These are phyloP conservation scores for Drosophila setifemur DNA, from an alignment of 1,140 invertebrate species.

Conservation along the genomic window DNA sequence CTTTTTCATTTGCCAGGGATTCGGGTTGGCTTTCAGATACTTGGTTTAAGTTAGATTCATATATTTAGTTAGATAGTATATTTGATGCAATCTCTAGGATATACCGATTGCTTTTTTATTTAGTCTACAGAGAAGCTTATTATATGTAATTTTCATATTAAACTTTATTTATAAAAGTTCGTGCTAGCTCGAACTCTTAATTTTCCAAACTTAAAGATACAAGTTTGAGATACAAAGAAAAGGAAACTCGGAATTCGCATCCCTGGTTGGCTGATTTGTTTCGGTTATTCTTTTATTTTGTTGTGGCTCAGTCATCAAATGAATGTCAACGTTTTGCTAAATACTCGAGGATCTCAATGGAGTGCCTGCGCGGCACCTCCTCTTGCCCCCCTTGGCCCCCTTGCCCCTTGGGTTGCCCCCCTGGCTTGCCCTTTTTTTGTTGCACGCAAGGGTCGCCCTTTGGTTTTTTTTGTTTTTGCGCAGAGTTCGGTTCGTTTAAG, in stretches of 20 bases:
- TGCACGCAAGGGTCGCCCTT: conserved; percentile 45
- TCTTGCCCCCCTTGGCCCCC: background rate
- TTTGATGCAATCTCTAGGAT: no score
- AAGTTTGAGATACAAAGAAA: no score
- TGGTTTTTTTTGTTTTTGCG: background rate
- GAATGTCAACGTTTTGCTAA: conserved; percentile 71
- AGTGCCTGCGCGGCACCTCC: conserved; percentile 6
- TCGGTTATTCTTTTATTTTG: conserved; percentile 3
- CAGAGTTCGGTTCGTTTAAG: conserved; percentile 35
- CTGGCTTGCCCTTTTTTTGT: conserved; percentile 17
- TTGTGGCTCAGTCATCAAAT: conserved; percentile 35
- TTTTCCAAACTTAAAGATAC: background rate
- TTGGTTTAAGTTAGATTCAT: no score
- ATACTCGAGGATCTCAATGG: conserved; percentile 60
- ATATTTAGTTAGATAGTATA: no score
- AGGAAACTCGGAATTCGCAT: background rate
- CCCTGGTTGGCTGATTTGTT: background rate
- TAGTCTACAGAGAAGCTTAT: no score
- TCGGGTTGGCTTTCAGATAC: background rate
- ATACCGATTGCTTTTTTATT: no score
- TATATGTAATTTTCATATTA: no score
- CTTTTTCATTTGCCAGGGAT: conserved; percentile 1
- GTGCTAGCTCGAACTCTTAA: no score
- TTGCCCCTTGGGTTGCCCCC: conserved; percentile 3
- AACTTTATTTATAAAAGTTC: no score